A percentile compares a stretch with the other conserved stretches of the same genome.
Conservation (phyloP, 2,888 invertebrate genomes). For the Synergus japonicus region DNA sequence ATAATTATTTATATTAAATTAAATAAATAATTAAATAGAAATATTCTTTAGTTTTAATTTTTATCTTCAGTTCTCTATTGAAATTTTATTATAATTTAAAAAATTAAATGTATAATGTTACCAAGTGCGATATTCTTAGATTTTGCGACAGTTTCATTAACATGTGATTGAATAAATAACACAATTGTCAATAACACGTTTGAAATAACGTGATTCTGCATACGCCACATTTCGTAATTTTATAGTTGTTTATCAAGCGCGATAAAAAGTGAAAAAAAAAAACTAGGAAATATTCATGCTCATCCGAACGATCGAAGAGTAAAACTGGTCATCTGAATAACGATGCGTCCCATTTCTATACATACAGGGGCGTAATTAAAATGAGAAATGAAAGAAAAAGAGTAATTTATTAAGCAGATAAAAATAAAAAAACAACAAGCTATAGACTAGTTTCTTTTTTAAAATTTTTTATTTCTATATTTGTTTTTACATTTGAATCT, state of each 20-base stretch:
- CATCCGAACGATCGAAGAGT: slow-evolving; percentile 12
- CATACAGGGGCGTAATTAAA: slow-evolving; percentile 28
- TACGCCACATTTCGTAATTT: slow-evolving; percentile 14
- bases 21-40: too few species aligned
- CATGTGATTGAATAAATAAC: slow-evolving; percentile 3
- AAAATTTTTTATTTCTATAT: not conserved
- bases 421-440: not conserved
- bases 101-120: not conserved
- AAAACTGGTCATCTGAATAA: slow-evolving; percentile 27
- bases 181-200: slow-evolving; percentile 12
- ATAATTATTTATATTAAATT: too few species aligned
- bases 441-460: not conserved
- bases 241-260: slow-evolving; percentile 10
- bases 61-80: too few species aligned
- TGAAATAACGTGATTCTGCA: not conserved
- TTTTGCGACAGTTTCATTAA: not conserved
- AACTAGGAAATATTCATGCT: slow-evolving; percentile 5
- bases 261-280: slow-evolving; percentile 10
- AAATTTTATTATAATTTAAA: too few species aligned
- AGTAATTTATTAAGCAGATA: not conserved
- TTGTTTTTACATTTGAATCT: too few species aligned
- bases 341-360: not conserved
- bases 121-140: not conserved
- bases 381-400: too few species aligned
- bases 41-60: too few species aligned